Base-by-base conservation (phyloP, 2,797 vertebrate species). In the Steatocranus sp. region DNA sequence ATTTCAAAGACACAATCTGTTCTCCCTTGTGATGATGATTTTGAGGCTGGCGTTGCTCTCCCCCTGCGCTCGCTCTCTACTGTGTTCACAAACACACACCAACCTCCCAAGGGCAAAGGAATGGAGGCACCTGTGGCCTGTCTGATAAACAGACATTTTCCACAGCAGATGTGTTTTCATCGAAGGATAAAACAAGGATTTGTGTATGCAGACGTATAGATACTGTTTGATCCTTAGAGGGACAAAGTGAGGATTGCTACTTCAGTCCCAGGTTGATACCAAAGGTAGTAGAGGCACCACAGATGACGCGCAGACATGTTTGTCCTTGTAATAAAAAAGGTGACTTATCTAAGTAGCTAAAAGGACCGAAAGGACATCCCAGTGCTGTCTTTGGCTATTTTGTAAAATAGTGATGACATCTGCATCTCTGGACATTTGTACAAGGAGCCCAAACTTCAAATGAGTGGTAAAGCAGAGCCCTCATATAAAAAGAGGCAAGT, bases 131-230 rank as follows among this genome's bases (percentile, higher is more conserved):
- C 85, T 93, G 89, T 88, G 66, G 83, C 70, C 87, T 41, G 34
- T 18, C 25, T 90, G 80, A 87, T 82, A 88, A 83, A 86, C 86
- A 89, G 79, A 84, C 83, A 88, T 91, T 91, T 91, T 84, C 79
- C 51, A 11, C 14, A 70, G 78, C 68, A 83, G 51, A 20, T 49
- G 80, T 7, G 34, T 85, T 86, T 80, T 75, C 17, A 41, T 56
- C 23, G 3, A 38, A 58, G 49, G 20, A 51, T 48, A 10, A 49
- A 8, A 11, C 25, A 7, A 12, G 34, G 15, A 30, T 58, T 46
- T 18, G n/a, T 14, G 36, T 4, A 6, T 11, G 36, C 3, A 75
- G 32, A 73, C 0, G 1, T 30, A 48, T 11, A 12, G 10, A 48
- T 70, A 41, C n/a, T 25, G 23, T 66, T 66, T n/a, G 34, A 23